Evolutionary conservation across 1,140 invertebrate genomes (phyloP).

Genomic region (Pissodes strobi): DNA sequence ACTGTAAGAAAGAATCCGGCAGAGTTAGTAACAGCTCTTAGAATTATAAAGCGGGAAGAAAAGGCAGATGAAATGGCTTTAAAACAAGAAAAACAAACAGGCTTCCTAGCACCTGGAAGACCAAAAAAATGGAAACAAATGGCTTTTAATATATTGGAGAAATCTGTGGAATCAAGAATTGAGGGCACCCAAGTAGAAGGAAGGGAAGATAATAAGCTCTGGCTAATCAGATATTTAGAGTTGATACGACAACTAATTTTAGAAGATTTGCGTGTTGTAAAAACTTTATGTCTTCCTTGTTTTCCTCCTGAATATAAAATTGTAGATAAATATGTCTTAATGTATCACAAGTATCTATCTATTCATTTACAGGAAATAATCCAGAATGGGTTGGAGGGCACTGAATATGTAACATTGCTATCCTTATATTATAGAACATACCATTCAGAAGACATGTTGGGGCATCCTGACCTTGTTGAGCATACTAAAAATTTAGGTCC

Average conservation of each 20-base stretch:
- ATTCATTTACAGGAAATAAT: slow-evolving; percentile 88
- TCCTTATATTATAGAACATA: slow-evolving; percentile 92
- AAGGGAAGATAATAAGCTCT: slow-evolving; percentile 89
- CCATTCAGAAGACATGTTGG: slow-evolving; percentile 81
- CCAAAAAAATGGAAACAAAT: slow-evolving; percentile 92
- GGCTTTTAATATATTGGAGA: slow-evolving; percentile 81
- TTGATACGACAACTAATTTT: slow-evolving; percentile 85
- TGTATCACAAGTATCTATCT: slow-evolving; percentile 91
- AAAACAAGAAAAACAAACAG: slow-evolving; percentile 76
- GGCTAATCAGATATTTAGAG: slow-evolving; percentile 79
- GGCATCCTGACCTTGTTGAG: slow-evolving; percentile 84
- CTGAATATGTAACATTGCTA: slow-evolving; percentile 93
- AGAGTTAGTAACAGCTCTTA: slow-evolving; percentile 91
- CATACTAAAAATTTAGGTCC: slow-evolving; percentile 72
- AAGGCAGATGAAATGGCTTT: slow-evolving; percentile 83
- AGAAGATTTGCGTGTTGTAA: slow-evolving; percentile 91
- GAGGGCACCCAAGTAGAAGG: slow-evolving; percentile 93
- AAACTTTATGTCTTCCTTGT: slow-evolving; percentile 89
- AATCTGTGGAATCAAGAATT: slow-evolving; percentile 80
- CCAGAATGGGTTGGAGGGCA: slow-evolving; percentile 85
- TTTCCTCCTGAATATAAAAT: slow-evolving; percentile 97
- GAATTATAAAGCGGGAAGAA: slow-evolving; percentile 97
- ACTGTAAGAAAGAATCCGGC: slow-evolving; percentile 94
- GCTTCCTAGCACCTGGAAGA: slow-evolving; percentile 90
- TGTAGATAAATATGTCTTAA: slow-evolving; percentile 84